Evolutionary conservation across 2,888 invertebrate species (phyloP).

Genomic region (Cordilura impudica): DNA sequence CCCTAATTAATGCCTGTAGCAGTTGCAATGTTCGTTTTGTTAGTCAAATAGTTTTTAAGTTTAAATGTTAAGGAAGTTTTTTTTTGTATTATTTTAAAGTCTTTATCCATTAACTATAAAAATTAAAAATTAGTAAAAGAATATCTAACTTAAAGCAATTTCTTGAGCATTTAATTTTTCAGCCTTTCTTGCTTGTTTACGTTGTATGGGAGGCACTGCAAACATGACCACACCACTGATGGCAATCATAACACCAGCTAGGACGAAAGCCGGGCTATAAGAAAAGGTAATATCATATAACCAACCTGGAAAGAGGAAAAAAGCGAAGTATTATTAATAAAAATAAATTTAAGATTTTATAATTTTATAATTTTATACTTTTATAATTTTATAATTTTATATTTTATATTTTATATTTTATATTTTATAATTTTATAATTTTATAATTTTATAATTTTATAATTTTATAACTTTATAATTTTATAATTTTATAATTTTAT

Average conservation of each 20-base stretch:
- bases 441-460: no score
- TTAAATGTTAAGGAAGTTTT: conserved; percentile 37
- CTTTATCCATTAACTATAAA: conserved; percentile 37
- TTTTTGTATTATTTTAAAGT: conserved; percentile 37
- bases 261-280: conserved; percentile 91
- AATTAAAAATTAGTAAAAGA: neutral
- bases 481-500: no score
- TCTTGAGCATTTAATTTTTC: conserved; percentile 67
- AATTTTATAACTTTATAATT: no score
- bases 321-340: no score
- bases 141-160: conserved; percentile 69
- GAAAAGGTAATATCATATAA: conserved; percentile 87
- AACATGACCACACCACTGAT: conserved; percentile 93
- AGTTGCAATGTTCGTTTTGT: conserved; percentile 49
- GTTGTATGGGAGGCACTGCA: conserved; percentile 86
- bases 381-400: no score
- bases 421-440: no score
- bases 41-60: neutral
- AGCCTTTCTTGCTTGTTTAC: conserved; percentile 70
- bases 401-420: no score
- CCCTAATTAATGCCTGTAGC: conserved; percentile 61
- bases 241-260: conserved; percentile 91
- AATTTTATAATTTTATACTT: no score
- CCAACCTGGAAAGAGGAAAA: conserved; percentile 81
- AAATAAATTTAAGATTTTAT: no score